Evolutionary conservation across 2,113 vertebrate genomes (phyloP), one percentile per base, ranked within the genome.

Genomic region (Planiliza haematocheilus): DNA sequence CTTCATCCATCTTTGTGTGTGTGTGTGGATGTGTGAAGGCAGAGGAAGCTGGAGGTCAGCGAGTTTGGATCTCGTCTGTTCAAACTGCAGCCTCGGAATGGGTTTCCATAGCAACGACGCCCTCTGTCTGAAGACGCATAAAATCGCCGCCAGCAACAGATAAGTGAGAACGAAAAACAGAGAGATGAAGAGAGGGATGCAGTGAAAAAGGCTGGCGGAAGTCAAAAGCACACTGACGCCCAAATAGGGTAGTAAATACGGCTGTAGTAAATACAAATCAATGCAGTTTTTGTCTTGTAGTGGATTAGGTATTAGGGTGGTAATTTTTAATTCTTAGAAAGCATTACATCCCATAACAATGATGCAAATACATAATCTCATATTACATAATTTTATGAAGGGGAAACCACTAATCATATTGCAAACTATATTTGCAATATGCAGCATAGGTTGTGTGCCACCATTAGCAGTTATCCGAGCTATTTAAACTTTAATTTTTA

Each of bases 41-140:
- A 20, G 48, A 71, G 58, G 11, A 82, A 34, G 53, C 10, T 9
- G 14, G 20, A 71, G 77, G 79, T 84, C 81, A 75, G 52, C 12
- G 77, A 69, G 80, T 83, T 87, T 82, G 58, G 50, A 70, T 70
- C 70, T 53, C 1, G 37, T 59, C 52, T 59, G 61, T 67, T 74
- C 48, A 64, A 68, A 66, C 21, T 51, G 67, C 24, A 59, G 70
- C 69, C 72, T 87, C 65, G 20, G 55, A 76, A 37, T 11, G 7
- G 53, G 84, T 89, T 73, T 68, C 86, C 83, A 86, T 86, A 74
- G 88, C 58, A 72, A 89, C 56, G 0, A 49, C 9, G 42, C 68
- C 67, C 72, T 61, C 77, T 46, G 80, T 81, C 75, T 84, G 67
- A 85, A 72, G 76, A 85, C 74, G 77, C 63, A 53, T 48, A 50